Conservation (phyloP, 2,888 invertebrate genomes). For the Sinopyrophorus schimmeli region DNA sequence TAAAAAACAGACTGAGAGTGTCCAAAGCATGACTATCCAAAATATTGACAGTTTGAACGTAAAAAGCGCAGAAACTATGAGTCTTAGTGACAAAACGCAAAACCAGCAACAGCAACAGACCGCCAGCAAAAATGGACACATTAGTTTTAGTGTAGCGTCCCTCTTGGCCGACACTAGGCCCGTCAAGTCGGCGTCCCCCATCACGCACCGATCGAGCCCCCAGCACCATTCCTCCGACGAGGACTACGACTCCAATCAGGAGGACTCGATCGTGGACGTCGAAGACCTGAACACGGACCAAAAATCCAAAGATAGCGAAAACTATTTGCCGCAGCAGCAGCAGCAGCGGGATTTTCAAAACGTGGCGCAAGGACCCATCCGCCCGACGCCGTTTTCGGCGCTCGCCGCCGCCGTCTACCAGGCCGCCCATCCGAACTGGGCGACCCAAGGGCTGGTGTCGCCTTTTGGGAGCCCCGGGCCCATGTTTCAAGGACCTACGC, state of each 20-base stretch:
- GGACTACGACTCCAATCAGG: slow-evolving; percentile 71
- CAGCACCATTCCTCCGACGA: slow-evolving; percentile 61
- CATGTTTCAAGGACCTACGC: slow-evolving; percentile 68
- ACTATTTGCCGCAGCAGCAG: slow-evolving; percentile 42
- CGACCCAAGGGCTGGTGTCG: slow-evolving; percentile 65
- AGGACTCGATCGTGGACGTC: slow-evolving; percentile 75
- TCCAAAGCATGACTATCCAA: slow-evolving; percentile 71
- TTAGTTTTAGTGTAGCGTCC: slow-evolving; percentile 88
- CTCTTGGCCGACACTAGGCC: slow-evolving; percentile 81
- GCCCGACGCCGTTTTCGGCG: slow-evolving; percentile 78
- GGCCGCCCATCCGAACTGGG: slow-evolving; percentile 57
- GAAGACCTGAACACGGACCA: slow-evolving; percentile 71
- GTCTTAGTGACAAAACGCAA: slow-evolving; percentile 28
- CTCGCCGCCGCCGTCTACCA: slow-evolving; percentile 69
- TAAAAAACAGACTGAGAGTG: slow-evolving; percentile 61
- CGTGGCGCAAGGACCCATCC: slow-evolving; percentile 63
- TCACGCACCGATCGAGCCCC: slow-evolving; percentile 51
- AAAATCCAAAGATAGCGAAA: slow-evolving; percentile 52
- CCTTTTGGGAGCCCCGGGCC: slow-evolving; percentile 61
- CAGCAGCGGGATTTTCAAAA: slow-evolving; percentile 42
- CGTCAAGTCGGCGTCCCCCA: slow-evolving; percentile 55
- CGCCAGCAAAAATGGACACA: slow-evolving; percentile 64
- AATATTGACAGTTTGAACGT: slow-evolving; percentile 54
- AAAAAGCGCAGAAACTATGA: slow-evolving; percentile 51
- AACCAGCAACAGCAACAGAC: slow-evolving; percentile 40